phyloP scores from a whole-genome alignment of 2,888 invertebrate species.

The Tetheella fluctuosa region DNA sequence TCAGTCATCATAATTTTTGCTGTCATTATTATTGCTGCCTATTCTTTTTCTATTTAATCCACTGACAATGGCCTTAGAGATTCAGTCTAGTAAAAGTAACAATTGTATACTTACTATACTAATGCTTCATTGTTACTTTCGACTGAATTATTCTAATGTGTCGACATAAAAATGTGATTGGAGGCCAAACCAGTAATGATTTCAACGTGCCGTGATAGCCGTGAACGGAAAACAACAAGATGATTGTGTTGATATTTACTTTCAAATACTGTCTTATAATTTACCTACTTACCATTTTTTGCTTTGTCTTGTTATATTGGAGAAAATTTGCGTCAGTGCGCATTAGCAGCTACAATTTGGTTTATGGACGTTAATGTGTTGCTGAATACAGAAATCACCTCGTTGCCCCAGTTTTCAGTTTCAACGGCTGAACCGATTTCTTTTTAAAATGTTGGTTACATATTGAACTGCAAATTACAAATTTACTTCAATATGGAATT shows the following conservation, averaged over 20 bases:
- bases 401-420: slow-evolving; percentile 40
- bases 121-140: slow-evolving; percentile 68
- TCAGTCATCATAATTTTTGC: slow-evolving; percentile 49
- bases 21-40: slow-evolving; percentile 55
- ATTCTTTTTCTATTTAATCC: slow-evolving; percentile 42
- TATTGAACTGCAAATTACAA: not conserved
- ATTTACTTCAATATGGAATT: not conserved
- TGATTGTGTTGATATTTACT: slow-evolving; percentile 43
- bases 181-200: slow-evolving; percentile 45
- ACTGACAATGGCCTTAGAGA: slow-evolving; percentile 55
- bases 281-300: slow-evolving; percentile 2
- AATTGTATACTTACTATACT: slow-evolving; percentile 69
- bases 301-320: slow-evolving; percentile 18
- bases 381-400: slow-evolving; percentile 28
- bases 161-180: slow-evolving; percentile 50
- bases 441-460: slow-evolving; percentile 23
- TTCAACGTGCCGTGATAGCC: slow-evolving; percentile 22
- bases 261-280: slow-evolving; percentile 34
- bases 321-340: slow-evolving; percentile 29
- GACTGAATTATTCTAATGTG: slow-evolving; percentile 51
- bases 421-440: slow-evolving; percentile 33
- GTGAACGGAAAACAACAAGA: slow-evolving; percentile 37
- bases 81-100: slow-evolving; percentile 66
- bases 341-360: slow-evolving; percentile 27
- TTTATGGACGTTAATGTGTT: slow-evolving; percentile 30